These are phyloP conservation scores for Eleutherodactylus coqui DNA, from an alignment of 2,797 vertebrate species.

Conservation along the genomic window DNA sequence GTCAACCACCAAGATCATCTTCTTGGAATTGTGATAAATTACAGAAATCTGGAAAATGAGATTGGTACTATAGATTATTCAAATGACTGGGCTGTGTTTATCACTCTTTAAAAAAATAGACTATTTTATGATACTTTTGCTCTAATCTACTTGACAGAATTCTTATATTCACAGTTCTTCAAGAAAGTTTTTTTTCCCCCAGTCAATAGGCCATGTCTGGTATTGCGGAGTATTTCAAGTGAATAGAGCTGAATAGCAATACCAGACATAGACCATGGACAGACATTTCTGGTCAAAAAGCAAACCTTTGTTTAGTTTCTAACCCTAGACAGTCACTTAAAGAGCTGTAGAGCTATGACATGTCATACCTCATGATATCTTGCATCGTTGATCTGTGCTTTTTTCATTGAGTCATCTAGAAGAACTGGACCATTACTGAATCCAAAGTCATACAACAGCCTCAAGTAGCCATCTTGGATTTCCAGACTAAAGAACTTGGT, in stretches of 20 bases:
- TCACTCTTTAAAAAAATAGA: not conserved
- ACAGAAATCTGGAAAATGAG: slow-evolving; percentile 86
- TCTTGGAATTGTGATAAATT: slow-evolving; percentile 97
- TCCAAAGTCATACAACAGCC: slow-evolving; percentile 92
- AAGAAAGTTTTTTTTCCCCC: too few species aligned
- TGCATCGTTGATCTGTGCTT: slow-evolving; percentile 92
- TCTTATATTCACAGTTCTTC: too few species aligned
- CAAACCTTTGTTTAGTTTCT: not conserved
- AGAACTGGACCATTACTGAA: slow-evolving; percentile 84
- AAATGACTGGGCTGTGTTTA: not conserved
- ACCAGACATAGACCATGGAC: too few species aligned
- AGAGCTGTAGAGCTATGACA: not conserved
- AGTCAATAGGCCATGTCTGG: too few species aligned
- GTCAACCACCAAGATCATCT: slow-evolving; percentile 94
- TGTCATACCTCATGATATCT: slow-evolving; percentile 90
- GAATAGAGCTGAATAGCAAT: too few species aligned
- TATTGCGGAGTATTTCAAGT: too few species aligned
- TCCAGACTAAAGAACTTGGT: slow-evolving; percentile 91
- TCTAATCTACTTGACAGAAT: not conserved
- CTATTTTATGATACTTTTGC: too few species aligned
- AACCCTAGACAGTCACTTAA: not conserved
- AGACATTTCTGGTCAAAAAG: not conserved
- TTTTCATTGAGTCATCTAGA: slow-evolving; percentile 84
- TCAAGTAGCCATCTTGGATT: slow-evolving; percentile 88
- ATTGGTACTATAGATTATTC: not conserved